Evolutionary conservation across 1,140 invertebrate species (phyloP), one percentile per base, ranked within the genome.

Genomic region (Drosophila eugracilis): DNA sequence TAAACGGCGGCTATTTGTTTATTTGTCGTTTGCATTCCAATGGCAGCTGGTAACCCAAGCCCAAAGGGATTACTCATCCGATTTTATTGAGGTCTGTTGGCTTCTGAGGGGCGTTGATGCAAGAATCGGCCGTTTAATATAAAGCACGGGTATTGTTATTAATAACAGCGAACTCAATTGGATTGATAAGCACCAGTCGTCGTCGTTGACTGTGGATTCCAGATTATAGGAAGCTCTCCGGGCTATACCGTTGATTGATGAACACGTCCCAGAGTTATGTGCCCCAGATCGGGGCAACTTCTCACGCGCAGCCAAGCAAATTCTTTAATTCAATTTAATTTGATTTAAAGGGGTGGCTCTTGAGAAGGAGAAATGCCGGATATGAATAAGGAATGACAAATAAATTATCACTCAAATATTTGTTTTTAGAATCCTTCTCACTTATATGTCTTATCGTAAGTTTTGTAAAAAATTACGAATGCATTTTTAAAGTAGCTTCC

Each of bases 131-230:
- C 58, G 7, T 44, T 65, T 47, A 58, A 67, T 78, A 88, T 83
- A 86, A 81, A 88, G 74, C 74, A 72, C 73, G 78, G 59, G 30
- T 75, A 86, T 88, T 88, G 81, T 88, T 88, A 88, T 88, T 86
- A 88, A 86, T 86, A 86, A 71, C 69, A 53, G 32, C 57, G 41
- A 47, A 66, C 67, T 78, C 83, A 88, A 83, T 88, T 75, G 74
- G 71, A 67, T 66, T 86, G 81, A 86, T 86, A 86, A 88, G 75
- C 57, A 14, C 7, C 22, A 17, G n/a, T n/a, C 69, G 37, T 30
- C 47, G 30, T 9, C 30, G 30, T 32, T 24, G 15, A n/a, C 45
- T 24, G 22, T 21, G 42, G 45, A 57, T 21, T 12, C 4, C 28
- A 57, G 41, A 34, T 53, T 60, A 57, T 44, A 21, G 42, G 22